Evolutionary conservation across 2,888 invertebrate species (phyloP), one percentile per base, ranked within the genome.

Genomic region (Ferdinandea cuprea): DNA sequence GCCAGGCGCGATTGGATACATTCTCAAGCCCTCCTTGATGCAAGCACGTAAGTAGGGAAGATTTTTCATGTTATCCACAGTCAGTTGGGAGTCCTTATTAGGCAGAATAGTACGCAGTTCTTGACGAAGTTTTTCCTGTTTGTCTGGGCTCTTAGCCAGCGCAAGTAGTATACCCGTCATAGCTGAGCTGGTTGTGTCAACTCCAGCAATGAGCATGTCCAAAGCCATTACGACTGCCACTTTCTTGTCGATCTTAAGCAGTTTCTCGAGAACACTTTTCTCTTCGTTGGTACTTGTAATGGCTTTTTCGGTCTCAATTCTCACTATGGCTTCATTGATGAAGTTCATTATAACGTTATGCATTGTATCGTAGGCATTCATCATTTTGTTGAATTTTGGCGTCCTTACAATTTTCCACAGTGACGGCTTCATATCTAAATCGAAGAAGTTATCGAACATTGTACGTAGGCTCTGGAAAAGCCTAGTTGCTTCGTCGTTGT

Each of bases 161-260:
- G 93, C 91, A 85, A 94, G 93, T 0, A 95, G 88, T 5, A 92
- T 91, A 42, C 92, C 91, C 2, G 92, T 91, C 1, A 93, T 89
- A 1, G 93, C 92, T 48, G 93, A 93, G 1, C 87, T 86, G 40
- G 79, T 85, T 88, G 95, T 95, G 87, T 95, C 95, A 19, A 95
- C 93, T 69, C 95, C 95, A 50, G 94, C 95, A 77, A 93, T 90
- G 6, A 95, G 86, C 94, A 95, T 93, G 88, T 95, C 95, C 87
- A 93, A 92, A 1, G 93, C 93, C 94, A 95, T 95, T 80, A 93
- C 91, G 5, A 92, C 88, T 0, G 95, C 95, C 6, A 94, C 92
- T 87, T 91, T 92, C 84, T 92, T 92, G 86, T 94, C 93, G 17
- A 93, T 92, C 48, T 92, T 92, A 21, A 94, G 88, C 11, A 95